These are phyloP conservation scores for Galbula dea DNA, from an alignment of 2,113 vertebrate genomes.

Conservation along the genomic window DNA sequence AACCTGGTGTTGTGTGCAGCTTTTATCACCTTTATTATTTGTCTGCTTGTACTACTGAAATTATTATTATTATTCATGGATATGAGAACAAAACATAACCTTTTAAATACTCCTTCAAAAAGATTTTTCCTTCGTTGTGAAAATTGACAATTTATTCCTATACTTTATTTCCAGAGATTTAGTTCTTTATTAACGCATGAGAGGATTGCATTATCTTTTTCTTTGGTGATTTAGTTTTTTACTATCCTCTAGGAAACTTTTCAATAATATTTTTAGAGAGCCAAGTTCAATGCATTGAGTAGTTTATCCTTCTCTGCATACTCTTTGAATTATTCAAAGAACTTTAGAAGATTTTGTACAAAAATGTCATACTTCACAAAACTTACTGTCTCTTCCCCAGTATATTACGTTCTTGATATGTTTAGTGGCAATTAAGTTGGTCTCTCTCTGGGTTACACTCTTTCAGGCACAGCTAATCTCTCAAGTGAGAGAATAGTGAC, in stretches of 20 bases:
- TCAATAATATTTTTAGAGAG: background rate
- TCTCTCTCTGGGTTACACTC: background rate
- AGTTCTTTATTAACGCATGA: background rate
- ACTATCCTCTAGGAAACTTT: background rate
- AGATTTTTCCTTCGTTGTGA: background rate
- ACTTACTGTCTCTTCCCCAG: background rate
- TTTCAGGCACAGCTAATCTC: background rate
- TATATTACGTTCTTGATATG: background rate
- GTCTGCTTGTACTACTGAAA: background rate
- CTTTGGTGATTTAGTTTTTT: background rate
- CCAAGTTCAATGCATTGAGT: background rate
- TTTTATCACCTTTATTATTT: background rate
- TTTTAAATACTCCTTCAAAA: background rate
- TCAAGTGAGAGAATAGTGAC: background rate
- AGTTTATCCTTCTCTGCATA: background rate
- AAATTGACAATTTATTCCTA: background rate
- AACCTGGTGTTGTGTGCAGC: background rate
- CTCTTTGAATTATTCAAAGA: background rate
- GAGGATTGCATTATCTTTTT: background rate
- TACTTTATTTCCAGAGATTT: background rate
- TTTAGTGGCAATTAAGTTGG: background rate
- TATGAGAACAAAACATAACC: background rate
- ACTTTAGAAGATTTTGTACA: background rate
- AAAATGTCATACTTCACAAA: background rate
- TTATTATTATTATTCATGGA: conserved; percentile 1